phyloP scores from a whole-genome alignment of 2,888 invertebrate genomes.

The Lottia scabra region DNA sequence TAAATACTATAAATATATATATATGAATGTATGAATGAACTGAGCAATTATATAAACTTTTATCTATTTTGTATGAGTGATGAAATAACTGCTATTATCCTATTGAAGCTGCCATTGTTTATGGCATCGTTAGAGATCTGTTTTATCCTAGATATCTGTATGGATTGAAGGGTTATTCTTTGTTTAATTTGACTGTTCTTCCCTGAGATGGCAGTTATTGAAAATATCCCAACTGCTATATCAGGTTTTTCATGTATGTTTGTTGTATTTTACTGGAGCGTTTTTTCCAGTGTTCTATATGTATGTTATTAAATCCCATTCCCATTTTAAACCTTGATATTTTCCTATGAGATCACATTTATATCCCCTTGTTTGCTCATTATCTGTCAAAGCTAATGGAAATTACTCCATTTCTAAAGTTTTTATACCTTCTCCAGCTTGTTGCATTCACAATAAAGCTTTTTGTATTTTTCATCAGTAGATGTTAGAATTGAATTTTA shows the following conservation, averaged over 20 bases:
- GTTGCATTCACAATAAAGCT: conserved; percentile 1
- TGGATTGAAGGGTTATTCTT: neutral
- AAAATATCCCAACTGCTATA: neutral
- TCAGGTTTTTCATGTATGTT: conserved; percentile 1
- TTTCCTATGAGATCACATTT: conserved; percentile 1
- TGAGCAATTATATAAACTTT: neutral
- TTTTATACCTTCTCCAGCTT: conserved; percentile 5
- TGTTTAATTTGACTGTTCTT: neutral
- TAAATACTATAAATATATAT: neutral
- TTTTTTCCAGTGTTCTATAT: conserved; percentile 7
- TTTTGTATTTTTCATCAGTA: conserved; percentile 4
- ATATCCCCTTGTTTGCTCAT: conserved; percentile 1
- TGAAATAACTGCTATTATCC: conserved; percentile 5
- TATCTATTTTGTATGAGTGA: neutral
- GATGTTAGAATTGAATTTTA: conserved; percentile 5
- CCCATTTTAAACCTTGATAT: conserved; percentile 5
- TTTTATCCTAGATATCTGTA: neutral
- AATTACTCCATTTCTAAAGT: neutral
- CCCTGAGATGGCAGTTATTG: neutral
- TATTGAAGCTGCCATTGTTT: neutral
- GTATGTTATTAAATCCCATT: conserved; percentile 3
- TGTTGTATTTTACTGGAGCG: neutral
- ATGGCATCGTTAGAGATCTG: neutral
- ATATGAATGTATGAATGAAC: conserved; percentile 3
- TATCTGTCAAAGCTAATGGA: neutral